Evolutionary conservation across 2,797 vertebrate genomes (phyloP).

Genomic region (Melopsittacus undulatus): DNA sequence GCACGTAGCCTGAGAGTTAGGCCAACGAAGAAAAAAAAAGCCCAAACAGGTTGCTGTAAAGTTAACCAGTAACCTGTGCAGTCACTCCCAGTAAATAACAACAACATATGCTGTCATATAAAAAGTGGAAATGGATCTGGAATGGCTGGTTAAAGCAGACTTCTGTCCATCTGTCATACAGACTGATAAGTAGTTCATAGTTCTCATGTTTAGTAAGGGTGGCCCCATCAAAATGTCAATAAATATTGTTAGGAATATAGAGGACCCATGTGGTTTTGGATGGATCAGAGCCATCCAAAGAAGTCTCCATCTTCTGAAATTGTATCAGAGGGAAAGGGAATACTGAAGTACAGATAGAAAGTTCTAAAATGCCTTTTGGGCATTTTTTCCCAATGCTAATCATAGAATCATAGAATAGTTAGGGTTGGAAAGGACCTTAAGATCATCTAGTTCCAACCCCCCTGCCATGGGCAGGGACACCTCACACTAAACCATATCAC

Average conservation of each 20-base stretch:
- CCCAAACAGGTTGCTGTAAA: not conserved
- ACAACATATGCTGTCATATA: not conserved
- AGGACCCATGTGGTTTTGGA: not conserved
- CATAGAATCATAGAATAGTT: no score
- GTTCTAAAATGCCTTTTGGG: not conserved
- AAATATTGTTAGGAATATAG: not conserved
- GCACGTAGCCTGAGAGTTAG: not conserved
- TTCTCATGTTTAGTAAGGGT: not conserved
- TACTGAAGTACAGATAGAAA: not conserved
- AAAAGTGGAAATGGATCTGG: conserved; percentile 19
- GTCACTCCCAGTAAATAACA: not conserved
- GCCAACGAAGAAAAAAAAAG: not conserved
- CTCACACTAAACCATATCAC: no score
- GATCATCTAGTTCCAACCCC: no score
- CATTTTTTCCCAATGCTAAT: not conserved
- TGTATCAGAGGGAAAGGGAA: not conserved
- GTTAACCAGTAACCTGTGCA: not conserved
- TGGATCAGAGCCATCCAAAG: not conserved
- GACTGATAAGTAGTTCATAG: not conserved
- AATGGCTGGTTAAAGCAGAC: conserved; percentile 16
- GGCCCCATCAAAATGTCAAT: not conserved
- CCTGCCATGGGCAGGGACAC: no score
- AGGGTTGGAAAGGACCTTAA: no score
- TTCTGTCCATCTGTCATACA: conserved; percentile 40
- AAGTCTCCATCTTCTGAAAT: not conserved